Percentiles rank a stretch among this genome's conserved stretches.
Evolutionary conservation across 35 echinoderm and acorn worm genomes (phyloP).

Genomic region (Holothuria glaberrima): DNA sequence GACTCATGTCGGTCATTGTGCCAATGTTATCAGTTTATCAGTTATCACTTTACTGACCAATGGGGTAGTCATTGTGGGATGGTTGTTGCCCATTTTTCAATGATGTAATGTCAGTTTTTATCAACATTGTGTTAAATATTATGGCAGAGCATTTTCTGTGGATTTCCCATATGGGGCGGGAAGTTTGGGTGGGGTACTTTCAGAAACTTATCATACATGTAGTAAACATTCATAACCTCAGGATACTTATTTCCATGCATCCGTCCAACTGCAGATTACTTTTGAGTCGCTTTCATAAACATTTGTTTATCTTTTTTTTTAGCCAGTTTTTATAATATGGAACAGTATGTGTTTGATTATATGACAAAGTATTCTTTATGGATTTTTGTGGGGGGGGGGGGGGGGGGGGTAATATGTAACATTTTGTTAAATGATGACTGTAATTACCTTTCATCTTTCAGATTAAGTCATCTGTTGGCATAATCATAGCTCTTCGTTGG

Average conservation of each 20-base stretch:
- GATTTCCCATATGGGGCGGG: background rate
- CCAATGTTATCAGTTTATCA: no score
- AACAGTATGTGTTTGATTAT: background rate
- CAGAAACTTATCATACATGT: background rate
- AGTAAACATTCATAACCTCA: background rate
- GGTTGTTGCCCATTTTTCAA: no score
- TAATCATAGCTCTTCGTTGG: background rate
- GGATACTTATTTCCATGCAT: background rate
- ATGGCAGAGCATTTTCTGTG: background rate
- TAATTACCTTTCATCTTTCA: background rate
- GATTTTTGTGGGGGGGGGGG: background rate
- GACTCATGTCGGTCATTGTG: no score
- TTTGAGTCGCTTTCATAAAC: background rate
- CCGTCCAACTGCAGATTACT: slow-evolving; percentile 5
- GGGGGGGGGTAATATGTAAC: background rate
- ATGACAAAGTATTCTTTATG: background rate
- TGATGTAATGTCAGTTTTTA: no score
- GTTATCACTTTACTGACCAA: no score
- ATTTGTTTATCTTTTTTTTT: background rate
- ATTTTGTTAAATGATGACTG: background rate
- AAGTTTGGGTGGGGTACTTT: background rate
- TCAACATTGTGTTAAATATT: background rate
- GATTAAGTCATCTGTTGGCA: background rate
- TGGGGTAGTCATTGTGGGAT: no score
- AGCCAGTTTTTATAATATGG: background rate